Base-by-base conservation (phyloP, 1,140 invertebrate species). In the Xylocopa sonorina region DNA sequence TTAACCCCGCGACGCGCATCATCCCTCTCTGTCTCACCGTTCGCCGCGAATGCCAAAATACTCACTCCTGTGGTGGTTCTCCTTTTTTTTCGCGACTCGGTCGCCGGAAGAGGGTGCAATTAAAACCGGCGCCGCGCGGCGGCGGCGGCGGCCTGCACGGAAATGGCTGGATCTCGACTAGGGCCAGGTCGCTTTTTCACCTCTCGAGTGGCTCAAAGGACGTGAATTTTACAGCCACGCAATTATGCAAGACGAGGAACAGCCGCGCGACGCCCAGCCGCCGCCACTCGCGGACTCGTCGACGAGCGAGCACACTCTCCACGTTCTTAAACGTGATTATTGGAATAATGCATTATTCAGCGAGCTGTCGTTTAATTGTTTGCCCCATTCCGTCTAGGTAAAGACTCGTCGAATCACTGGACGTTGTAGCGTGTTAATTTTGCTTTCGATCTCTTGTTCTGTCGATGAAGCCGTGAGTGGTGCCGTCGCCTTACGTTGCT, bases 261-360 rank as follows among this genome's bases (percentile, higher is more conserved):
- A n/a, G n/a, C 50, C 53, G 53, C 34, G 34, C 12, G 55, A 18
- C 50, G 34, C 12, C 48, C 10, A 29, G 57, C 29, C 29, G 29
- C 57, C 60, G 21, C 57, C 60, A 24, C 41, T 74, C 24, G 51
- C 41, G 53, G n/a, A n/a, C 18, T 38, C 38, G 43, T 58, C 27
- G 18, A 53, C 50, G 27, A 27, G 27, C 74, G n/a, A 14, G 29
- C 43, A 10, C 27, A 55, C 21, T 24, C 32, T 50, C 38, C 6
- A 18, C 38, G 43, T 46, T 24, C 67, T 78, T 24, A 14, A 71
- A 16, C 55, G 43, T 38, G 75, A 50, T 78, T 57, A 60, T 48
- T 41, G 27, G 38, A 24, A 71, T 32, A 57, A 60, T 78, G 75
- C 71, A 78, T 78, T 78, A 78, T 78, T 78, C 75, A 78, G 24